Base-by-base conservation (phyloP, 2,888 invertebrate genomes). In the Lamellibrachia columna region DNA sequence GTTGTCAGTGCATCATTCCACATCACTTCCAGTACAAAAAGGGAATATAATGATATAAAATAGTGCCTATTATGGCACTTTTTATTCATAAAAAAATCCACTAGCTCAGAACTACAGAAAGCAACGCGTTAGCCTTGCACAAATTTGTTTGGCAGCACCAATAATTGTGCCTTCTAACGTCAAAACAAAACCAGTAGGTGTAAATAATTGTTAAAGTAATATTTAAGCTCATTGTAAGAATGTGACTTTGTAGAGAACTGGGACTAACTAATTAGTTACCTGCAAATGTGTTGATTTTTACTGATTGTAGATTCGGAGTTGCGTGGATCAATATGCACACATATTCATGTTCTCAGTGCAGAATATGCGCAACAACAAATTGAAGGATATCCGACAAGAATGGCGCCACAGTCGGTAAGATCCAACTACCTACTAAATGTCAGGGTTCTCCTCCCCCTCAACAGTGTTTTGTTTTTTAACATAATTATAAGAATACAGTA, bases 281-380 rank as follows among this genome's bases (percentile, higher is more conserved):
- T 53, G 22, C 92, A 22, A 40, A 40, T 92, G 91, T 92, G 2
- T 90, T 90, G 75, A 75, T 40, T 52, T 28, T 2, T 90, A 92
- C 53, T 9, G 53, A 90, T 53, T 53, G 90, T 94, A 97, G 97
- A 98, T 99, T 90, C 97, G 98, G 95, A 97, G 97, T 94, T 98
- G 98, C 94, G 97, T 98, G 0, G 98, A 98, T 93, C 98, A 98
- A 96, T 99, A 98, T 97, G 97, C 98, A 92, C 97, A 98, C 94
- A 97, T 99, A 94, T 99, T 98, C 96, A 97, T 99, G 7, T 99
- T 99, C 96, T 98, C 98, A 91, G 98, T 98, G 52, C 97, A 98
- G 95, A 99, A 99, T 96, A 98, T 99, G 98, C 97, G 99, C 93
- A 99, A 99, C 96, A 98, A 97, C 94, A 98, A 98, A 96, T 97